Evolutionary conservation across 2,888 invertebrate genomes (phyloP).

Genomic region (Cephus runcator): DNA sequence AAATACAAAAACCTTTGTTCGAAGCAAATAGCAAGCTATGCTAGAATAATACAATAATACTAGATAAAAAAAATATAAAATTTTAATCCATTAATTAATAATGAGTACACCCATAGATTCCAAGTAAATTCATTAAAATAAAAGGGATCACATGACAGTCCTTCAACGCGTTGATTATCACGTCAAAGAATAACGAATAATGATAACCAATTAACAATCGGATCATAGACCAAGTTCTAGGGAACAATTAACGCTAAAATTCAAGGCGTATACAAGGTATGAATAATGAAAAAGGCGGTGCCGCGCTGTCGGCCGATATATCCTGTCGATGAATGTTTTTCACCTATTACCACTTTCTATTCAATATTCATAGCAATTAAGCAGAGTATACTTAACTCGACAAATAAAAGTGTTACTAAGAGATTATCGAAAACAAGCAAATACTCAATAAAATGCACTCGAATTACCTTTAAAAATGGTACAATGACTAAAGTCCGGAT

Average conservation of each 20-base stretch:
- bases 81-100: neutral
- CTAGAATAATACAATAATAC: neutral
- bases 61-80: neutral
- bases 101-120: neutral
- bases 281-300: constrained; percentile 60
- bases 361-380: neutral
- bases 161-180: neutral
- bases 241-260: constrained; percentile 16
- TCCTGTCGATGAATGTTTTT: neutral
- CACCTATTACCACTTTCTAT: neutral
- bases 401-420: neutral
- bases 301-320: constrained; percentile 39
- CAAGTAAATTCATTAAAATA: neutral
- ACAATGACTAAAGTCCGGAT: neutral
- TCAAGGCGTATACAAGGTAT: constrained; percentile 45
- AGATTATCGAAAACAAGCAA: neutral
- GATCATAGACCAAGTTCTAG: neutral
- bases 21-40: neutral
- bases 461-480: neutral
- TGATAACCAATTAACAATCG: neutral
- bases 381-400: neutral
- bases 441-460: neutral
- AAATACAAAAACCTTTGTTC: neutral
- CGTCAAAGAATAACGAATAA: neutral
- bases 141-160: neutral